Percentiles rank a stretch among this genome's conserved stretches.
phyloP scores from a whole-genome alignment of 2,113 vertebrate genomes.

The Datnioides undecimradiatus region DNA sequence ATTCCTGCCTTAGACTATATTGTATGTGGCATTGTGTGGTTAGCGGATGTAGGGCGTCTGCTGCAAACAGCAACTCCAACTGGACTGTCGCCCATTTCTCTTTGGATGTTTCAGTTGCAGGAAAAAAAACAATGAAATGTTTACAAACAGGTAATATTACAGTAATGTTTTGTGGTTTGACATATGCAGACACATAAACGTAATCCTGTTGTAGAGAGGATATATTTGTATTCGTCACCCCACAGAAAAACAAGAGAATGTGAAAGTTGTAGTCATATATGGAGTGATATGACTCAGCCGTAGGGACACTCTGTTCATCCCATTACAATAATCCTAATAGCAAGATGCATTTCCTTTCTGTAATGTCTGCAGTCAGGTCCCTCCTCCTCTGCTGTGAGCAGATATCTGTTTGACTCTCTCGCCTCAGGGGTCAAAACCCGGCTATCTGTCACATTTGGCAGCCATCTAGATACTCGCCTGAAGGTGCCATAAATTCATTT shows the following conservation, averaged over 20 bases:
- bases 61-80: neutral
- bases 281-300: slow-evolving; percentile 19
- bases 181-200: neutral
- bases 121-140: slow-evolving; percentile 3
- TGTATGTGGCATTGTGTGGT: slow-evolving; percentile 10
- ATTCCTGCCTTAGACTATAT: slow-evolving; percentile 30
- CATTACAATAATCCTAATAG: slow-evolving; percentile 52
- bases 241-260: neutral
- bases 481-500: slow-evolving; percentile 54
- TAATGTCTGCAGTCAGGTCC: slow-evolving; percentile 56
- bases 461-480: slow-evolving; percentile 55
- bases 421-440: slow-evolving; percentile 63
- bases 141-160: neutral
- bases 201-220: neutral
- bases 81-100: neutral
- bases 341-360: slow-evolving; percentile 44
- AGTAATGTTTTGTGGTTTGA: neutral
- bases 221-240: slow-evolving; percentile 4
- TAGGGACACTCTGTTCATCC: slow-evolving; percentile 33
- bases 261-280: slow-evolving; percentile 3
- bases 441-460: slow-evolving; percentile 69
- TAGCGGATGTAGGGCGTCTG: neutral
- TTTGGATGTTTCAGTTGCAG: neutral
- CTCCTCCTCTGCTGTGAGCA: slow-evolving; percentile 47
- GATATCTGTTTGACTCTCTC: slow-evolving; percentile 59